These are phyloP conservation scores for Eupithecia abbreviata DNA, from an alignment of 2,888 invertebrate species.

Conservation along the genomic window DNA sequence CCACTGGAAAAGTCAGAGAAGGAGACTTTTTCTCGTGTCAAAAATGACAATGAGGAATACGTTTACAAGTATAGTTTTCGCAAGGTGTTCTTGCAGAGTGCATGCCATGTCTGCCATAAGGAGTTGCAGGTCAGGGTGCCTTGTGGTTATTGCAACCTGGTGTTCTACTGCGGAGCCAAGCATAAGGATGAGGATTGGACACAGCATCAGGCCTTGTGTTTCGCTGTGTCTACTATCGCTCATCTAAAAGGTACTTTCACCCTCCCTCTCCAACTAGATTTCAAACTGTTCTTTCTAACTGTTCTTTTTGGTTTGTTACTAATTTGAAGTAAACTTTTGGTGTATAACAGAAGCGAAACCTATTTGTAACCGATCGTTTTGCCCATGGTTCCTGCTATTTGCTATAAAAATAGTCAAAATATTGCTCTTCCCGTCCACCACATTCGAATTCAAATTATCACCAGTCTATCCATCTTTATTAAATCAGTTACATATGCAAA, in stretches of 20 bases:
- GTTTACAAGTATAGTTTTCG: constrained; percentile 87
- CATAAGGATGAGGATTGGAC: constrained; percentile 85
- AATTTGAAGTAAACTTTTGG: not conserved
- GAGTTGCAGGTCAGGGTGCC: constrained; percentile 64
- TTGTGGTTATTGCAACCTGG: constrained; percentile 83
- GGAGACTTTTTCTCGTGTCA: constrained; percentile 59
- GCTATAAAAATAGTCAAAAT: too few species aligned
- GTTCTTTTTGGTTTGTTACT: not conserved
- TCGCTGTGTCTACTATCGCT: constrained; percentile 83
- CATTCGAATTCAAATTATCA: too few species aligned
- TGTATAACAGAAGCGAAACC: not conserved
- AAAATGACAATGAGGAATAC: constrained; percentile 84
- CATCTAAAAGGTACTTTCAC: constrained; percentile 77
- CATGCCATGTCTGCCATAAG: constrained; percentile 82
- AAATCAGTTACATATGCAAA: too few species aligned
- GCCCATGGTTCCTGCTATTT: too few species aligned
- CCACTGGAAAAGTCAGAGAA: constrained; percentile 52
- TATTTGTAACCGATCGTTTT: not conserved
- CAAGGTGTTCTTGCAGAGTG: constrained; percentile 84
- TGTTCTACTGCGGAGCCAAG: constrained; percentile 85
- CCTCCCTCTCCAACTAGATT: not conserved
- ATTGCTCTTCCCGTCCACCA: too few species aligned
- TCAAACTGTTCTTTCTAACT: not conserved
- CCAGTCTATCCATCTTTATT: too few species aligned
- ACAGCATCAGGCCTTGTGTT: constrained; percentile 85